Base-by-base conservation (phyloP, 2,113 vertebrate species). In the Bubo bubo region DNA sequence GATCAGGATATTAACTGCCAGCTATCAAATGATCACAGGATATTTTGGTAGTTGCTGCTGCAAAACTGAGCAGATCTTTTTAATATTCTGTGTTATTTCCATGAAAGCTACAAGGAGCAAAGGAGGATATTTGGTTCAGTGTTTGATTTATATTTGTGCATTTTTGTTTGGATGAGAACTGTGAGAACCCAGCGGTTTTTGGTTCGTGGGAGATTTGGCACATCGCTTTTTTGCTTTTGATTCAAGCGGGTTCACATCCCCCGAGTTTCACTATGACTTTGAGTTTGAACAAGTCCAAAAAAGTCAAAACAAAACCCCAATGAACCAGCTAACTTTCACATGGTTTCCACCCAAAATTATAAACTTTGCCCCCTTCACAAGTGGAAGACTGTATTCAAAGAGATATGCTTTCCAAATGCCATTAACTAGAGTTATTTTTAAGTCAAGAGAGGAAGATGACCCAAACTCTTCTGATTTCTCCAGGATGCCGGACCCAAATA, bases 201-300 rank as follows among this genome's bases (percentile, higher is more conserved):
- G 81, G 87, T 97, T 95, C 96, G 62, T 70, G 94, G 89, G 86
- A 97, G 91, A 97, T 95, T 89, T 97, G 96, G 93, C 94, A 79
- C 86, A 52, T 70, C 0, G 3, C 71, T 86, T 66, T 75, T 53
- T 94, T 97, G 96, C 59, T 82, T 93, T 80, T 39, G 72, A 76
- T 97, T 97, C 96, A 93, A 94, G 77, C 15, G 93, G 95, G 96
- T 97, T 97, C 97, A 97, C 93, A 97, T 97, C 95, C 97, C 95
- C 19, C 3, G 97, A 97, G 97, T 90, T 97, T 95, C 89, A 26
- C 77, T 96, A 71, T 94, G 94, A 90, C 96, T 97, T 50, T 76
- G 74, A 88, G 92, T 86, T 93, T 83, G 91, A 93, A 79, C 67
- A 86, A 95, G 88, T 90, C 87, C 82, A 90, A 90, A 91, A 93